These are phyloP conservation scores for Darevskia nairensis DNA, from an alignment of 2,797 vertebrate species.

Conservation along the genomic window DNA sequence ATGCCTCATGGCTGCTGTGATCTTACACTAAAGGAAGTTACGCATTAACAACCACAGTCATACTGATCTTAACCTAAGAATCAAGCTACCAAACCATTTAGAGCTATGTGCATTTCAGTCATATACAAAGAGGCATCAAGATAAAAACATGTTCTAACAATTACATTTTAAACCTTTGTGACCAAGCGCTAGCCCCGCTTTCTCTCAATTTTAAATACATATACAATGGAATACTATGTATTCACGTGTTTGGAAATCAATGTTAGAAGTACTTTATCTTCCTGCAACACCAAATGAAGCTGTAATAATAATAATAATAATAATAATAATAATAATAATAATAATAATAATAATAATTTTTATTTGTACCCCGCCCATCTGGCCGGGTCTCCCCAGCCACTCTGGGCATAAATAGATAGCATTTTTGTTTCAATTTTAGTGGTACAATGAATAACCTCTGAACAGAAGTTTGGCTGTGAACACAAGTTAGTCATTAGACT, in stretches of 20 bases:
- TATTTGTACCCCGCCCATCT: no score
- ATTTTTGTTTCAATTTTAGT: background rate
- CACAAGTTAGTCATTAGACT: background rate
- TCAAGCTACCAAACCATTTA: background rate
- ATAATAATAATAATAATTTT: no score
- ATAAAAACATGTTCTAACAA: background rate
- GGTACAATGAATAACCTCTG: background rate
- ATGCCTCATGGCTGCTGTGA: background rate
- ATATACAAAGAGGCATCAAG: background rate
- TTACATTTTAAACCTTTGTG: background rate
- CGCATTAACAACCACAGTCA: no score
- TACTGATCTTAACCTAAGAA: background rate
- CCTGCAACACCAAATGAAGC: background rate
- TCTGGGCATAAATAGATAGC: background rate
- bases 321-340: no score
- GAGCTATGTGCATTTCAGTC: background rate
- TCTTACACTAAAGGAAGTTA: background rate
- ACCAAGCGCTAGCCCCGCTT: background rate
- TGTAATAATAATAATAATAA: no score
- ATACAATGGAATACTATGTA: background rate
- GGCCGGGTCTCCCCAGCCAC: no score
- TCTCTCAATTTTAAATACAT: background rate
- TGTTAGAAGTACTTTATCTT: background rate
- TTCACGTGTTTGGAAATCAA: background rate
- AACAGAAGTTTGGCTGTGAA: background rate